Evolutionary conservation across 2,113 vertebrate genomes (phyloP), one percentile per base, ranked within the genome.

Genomic region (Ceyx melanurus): DNA sequence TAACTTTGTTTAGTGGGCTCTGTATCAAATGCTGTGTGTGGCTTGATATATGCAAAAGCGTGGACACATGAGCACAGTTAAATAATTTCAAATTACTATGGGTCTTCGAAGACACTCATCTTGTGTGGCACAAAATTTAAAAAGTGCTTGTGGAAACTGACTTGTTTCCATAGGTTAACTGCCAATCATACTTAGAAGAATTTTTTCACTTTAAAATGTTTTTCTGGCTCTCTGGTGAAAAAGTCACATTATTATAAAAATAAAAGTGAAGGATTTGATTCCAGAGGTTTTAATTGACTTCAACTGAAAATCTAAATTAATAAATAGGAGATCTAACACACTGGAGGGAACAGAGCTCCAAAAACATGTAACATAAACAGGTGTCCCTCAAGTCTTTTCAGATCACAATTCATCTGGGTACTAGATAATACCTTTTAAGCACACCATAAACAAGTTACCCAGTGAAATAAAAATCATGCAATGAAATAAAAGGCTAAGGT

Each of bases 131-230:
- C 22, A 66, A 67, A 75, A 89, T 68, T 61, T 0, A 65, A 53
- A 68, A 84, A 67, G 80, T 61, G 58, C 88, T 72, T 65, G 67
- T 79, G 58, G 62, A 90, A 95, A 84, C 37, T n/a, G 31, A 89
- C 90, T 94, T 89, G 37, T 93, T 92, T 62, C 83, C 54, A 94
- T 66, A 86, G 80, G 77, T 96, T 84, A 88, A 57, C 83, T 95
- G 90, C 42, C 93, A 94, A 76, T 92, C 89, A 93, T 86, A 57
- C 58, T 92, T 90, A 25, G 50, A 88, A 90, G 64, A 3, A 5
- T 35, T 71, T 88, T 94, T 86, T 92, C 79, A 83, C 93, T 58
- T 58, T 74, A 64, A 95, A 92, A 70, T 50, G 15, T 28, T 86
- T 42, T 77, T 62, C 46, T 74, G 33, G 1, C 48, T 83, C 53